Evolutionary conservation across 2,113 vertebrate genomes (phyloP).

Genomic region (Aramus guarauna): DNA sequence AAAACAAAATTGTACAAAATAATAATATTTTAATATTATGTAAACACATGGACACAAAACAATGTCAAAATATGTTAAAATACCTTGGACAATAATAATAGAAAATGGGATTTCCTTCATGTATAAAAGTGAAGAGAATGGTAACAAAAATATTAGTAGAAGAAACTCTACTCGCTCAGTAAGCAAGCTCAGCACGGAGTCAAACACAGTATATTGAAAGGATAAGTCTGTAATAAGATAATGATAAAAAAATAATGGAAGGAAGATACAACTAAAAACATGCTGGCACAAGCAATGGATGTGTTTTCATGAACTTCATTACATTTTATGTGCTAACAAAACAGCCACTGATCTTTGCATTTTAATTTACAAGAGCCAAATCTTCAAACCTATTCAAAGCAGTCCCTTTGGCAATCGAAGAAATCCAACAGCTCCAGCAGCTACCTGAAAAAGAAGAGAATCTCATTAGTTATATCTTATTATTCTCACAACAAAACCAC

Average conservation of each 20-base stretch:
- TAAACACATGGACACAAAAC: slow-evolving; percentile 53
- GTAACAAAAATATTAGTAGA: background rate
- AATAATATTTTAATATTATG: slow-evolving; percentile 76
- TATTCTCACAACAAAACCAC: background rate
- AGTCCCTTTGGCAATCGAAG: slow-evolving; percentile 15
- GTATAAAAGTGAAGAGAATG: slow-evolving; percentile 19
- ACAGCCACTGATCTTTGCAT: slow-evolving; percentile 62
- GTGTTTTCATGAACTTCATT: slow-evolving; percentile 61
- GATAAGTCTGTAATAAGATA: slow-evolving; percentile 28
- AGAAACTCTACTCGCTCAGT: background rate
- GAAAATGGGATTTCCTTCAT: slow-evolving; percentile 44
- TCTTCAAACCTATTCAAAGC: slow-evolving; percentile 77
- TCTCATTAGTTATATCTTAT: background rate
- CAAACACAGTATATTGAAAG: background rate
- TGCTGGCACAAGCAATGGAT: slow-evolving; percentile 16
- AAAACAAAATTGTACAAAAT: slow-evolving; percentile 70
- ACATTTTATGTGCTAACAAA: slow-evolving; percentile 41
- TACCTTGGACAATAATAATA: slow-evolving; percentile 22
- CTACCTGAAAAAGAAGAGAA: slow-evolving; percentile 68
- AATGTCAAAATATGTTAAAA: slow-evolving; percentile 53
- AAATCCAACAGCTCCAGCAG: background rate
- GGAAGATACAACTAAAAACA: slow-evolving; percentile 60
- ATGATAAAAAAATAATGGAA: slow-evolving; percentile 59
- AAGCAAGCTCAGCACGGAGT: slow-evolving; percentile 47
- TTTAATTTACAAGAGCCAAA: slow-evolving; percentile 61